Evolutionary conservation across 2,888 invertebrate genomes (phyloP), one percentile per base, ranked within the genome.

Genomic region (Cosmia pyralina): DNA sequence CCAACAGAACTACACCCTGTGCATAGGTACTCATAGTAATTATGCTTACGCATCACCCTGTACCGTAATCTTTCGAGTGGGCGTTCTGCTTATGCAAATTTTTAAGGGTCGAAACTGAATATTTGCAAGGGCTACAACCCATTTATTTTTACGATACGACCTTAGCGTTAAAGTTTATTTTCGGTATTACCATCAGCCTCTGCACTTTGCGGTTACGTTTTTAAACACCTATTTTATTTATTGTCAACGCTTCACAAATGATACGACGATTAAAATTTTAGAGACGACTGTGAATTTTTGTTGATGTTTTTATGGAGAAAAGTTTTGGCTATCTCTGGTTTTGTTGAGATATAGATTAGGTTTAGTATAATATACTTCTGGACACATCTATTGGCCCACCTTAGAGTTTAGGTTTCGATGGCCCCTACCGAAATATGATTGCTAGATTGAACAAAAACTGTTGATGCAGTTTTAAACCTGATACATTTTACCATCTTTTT

Each of bases 91-190:
- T 88, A 89, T 90, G 90, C 87, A 85, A 90, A 91, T 90, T 90
- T 90, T 87, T 84, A 79, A 79, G 84, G 87, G 85, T 74, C 83
- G 77, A 87, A 90, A 87, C 87, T 80, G 85, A 88, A 86, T 86
- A 88, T 89, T 88, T 86, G 88, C 88, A 87, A 85, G 84, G 87
- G 85, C 85, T 86, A 90, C 87, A 88, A 79, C 81, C 79, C 90
- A 87, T 90, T 90, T 84, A 86, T 86, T 90, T 91, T 91, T 89
- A 91, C 81, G 91, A 88, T 89, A 88, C 77, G 78, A 81, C 88
- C 83, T 81, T 79, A 79, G 81, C 87, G 85, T 88, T 87, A 87
- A 85, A 87, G 85, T 87, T 89, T 89, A 88, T 89, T 87, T 86
- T 89, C 57, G 65, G 85, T 65, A 86, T 89, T 79, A 86, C 85